Evolutionary conservation across 2,797 vertebrate species (phyloP).

Genomic region (Oryzias sinensis): DNA sequence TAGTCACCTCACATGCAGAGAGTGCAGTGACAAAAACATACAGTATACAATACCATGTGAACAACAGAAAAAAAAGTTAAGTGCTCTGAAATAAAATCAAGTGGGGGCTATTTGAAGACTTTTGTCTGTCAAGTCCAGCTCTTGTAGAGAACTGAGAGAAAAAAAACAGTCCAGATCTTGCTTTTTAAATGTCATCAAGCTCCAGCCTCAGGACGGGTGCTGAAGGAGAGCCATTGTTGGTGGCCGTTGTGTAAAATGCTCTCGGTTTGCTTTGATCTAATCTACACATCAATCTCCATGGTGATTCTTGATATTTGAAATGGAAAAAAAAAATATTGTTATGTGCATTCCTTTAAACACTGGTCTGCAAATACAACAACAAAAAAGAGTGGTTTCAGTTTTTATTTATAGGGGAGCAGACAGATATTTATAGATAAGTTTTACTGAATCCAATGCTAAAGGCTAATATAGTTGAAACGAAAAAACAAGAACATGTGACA

Average conservation of each 20-base stretch:
- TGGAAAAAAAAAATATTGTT: slow-evolving; percentile 16
- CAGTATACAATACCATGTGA: slow-evolving; percentile 1
- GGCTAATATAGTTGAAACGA: background rate
- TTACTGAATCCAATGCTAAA: background rate
- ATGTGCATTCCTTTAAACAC: slow-evolving; percentile 1
- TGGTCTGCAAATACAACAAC: too few species aligned
- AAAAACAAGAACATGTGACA: too few species aligned
- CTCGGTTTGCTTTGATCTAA: slow-evolving; percentile 60
- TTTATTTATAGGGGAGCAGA: too few species aligned
- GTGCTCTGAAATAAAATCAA: slow-evolving; percentile 34
- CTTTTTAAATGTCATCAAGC: slow-evolving; percentile 64
- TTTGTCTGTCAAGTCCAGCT: slow-evolving; percentile 47
- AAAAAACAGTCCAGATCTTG: slow-evolving; percentile 19
- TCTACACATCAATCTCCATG: slow-evolving; percentile 53
- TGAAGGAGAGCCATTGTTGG: slow-evolving; percentile 28
- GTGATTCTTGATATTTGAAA: slow-evolving; percentile 59
- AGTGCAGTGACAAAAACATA: background rate
- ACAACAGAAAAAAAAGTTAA: slow-evolving; percentile 15
- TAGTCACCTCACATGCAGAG: background rate
- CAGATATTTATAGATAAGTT: too few species aligned
- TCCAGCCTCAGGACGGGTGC: slow-evolving; percentile 44
- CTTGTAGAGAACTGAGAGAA: slow-evolving; percentile 26
- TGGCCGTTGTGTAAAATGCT: slow-evolving; percentile 47
- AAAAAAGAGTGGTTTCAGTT: too few species aligned
- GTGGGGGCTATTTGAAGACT: slow-evolving; percentile 24